A percentile compares a stretch with the other conserved stretches of the same genome.
Conservation (phyloP, 1,140 invertebrate species). For the Elymnias hypermnestra region DNA sequence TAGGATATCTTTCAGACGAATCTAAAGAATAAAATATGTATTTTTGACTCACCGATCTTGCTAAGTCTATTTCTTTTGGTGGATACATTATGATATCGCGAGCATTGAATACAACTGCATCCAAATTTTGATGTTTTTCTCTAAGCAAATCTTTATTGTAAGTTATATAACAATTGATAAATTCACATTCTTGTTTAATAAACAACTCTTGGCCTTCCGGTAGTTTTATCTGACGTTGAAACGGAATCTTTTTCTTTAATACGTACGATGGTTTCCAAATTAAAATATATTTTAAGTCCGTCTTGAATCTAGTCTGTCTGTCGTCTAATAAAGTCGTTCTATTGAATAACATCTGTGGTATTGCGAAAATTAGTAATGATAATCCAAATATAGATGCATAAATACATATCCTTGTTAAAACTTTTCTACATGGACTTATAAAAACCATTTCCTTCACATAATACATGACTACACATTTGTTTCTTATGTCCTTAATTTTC, state of each 20-base stretch:
- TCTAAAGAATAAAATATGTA: slow-evolving; percentile 52
- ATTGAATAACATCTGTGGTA: slow-evolving; percentile 25
- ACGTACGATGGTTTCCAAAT: slow-evolving; percentile 31
- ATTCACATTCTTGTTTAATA: slow-evolving; percentile 48
- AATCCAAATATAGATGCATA: slow-evolving; percentile 19
- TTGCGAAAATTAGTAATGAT: slow-evolving; percentile 21
- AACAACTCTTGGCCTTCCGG: slow-evolving; percentile 39
- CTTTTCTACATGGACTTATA: slow-evolving; percentile 35
- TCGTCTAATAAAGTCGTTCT: slow-evolving; percentile 1
- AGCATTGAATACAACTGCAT: slow-evolving; percentile 46
- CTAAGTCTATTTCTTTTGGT: slow-evolving; percentile 26
- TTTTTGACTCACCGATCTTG: slow-evolving; percentile 39
- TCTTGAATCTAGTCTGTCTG: slow-evolving; percentile 21
- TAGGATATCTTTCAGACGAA: slow-evolving; percentile 34
- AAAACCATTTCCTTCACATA: slow-evolving; percentile 47
- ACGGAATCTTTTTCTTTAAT: background rate
- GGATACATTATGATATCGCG: slow-evolving; percentile 29
- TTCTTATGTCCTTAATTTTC: slow-evolving; percentile 18
- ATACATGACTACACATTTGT: slow-evolving; percentile 27
- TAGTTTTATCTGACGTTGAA: slow-evolving; percentile 7
- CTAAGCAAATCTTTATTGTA: slow-evolving; percentile 37
- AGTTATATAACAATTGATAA: slow-evolving; percentile 51
- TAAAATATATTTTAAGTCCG: slow-evolving; percentile 54
- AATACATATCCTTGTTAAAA: slow-evolving; percentile 24
- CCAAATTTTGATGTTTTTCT: slow-evolving; percentile 36